Base-by-base conservation (phyloP, 2,888 invertebrate species). In the Doris montereyensis region DNA sequence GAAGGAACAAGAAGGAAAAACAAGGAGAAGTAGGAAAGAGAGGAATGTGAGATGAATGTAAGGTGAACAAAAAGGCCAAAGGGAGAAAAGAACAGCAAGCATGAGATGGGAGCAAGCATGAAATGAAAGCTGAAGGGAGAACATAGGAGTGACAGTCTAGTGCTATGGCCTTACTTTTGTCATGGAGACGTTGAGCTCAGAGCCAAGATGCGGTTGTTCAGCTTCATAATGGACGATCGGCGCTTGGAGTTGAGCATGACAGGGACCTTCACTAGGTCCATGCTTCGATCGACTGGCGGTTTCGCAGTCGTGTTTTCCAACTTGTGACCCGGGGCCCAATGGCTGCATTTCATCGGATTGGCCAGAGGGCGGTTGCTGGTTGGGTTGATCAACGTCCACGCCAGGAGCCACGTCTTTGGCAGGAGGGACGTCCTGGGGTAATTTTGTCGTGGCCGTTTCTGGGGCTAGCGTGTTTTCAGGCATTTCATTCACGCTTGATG, bases 131-230 rank as follows among this genome's bases (percentile, higher is more conserved):
- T n/a, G n/a, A n/a, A n/a, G n/a, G n/a, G n/a, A n/a, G n/a, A n/a
- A n/a, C n/a, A n/a, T n/a, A n/a, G n/a, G n/a, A n/a, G n/a, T n/a
- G n/a, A n/a, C n/a, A n/a, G n/a, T n/a, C n/a, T n/a, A n/a, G n/a
- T n/a, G n/a, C n/a, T n/a, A n/a, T n/a, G n/a, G n/a, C n/a, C n/a
- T n/a, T n/a, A n/a, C n/a, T 34, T 78, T 75, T 1, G 77, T 73
- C 76, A 81, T 80, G 17, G 98, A 97, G 95, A 99, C 97, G 92
- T 99, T 99, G 85, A 96, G 94, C 92, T 99, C 85, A 99, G 93
- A 74, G 96, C 95, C 95, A 97, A 97, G 79, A 99, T 97, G 89
- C 98, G 94, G 80, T 99, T 99, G 80, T 97, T 97, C 80, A 99
- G 94, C 84, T 98, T 94, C 89, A 99, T 94, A 91, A 99, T 88